Evolutionary conservation across 2,797 vertebrate species (phyloP).

Genomic region (Pygocentrus nattereri): DNA sequence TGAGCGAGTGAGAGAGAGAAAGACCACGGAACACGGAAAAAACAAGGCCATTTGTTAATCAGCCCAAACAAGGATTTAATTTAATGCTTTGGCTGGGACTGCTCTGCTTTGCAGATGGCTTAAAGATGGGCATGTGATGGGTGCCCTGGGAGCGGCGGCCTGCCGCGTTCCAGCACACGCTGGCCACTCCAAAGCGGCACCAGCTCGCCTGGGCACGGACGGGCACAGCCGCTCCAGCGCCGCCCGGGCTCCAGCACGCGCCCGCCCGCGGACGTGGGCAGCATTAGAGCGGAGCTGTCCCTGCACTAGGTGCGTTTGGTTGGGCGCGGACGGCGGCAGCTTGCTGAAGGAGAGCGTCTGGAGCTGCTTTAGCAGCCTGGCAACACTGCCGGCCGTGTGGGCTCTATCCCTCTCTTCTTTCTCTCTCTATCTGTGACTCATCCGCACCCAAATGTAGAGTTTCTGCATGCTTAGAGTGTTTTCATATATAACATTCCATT

Average conservation of each 20-base stretch:
- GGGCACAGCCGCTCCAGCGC: conserved; percentile 60
- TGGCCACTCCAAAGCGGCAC: conserved; percentile 68
- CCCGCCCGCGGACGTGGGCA: conserved; percentile 51
- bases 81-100: conserved; percentile 83
- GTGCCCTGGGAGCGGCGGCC: conserved; percentile 74
- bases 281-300: conserved; percentile 59
- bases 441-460: conserved; percentile 33
- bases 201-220: conserved; percentile 59
- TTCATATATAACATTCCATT: conserved; percentile 1
- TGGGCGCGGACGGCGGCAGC: conserved; percentile 57
- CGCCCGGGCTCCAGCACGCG: conserved; percentile 55
- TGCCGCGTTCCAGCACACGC: conserved; percentile 76
- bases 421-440: conserved; percentile 47
- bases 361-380: conserved; percentile 62
- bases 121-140: conserved; percentile 82
- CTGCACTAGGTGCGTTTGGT: conserved; percentile 50
- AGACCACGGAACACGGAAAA: conserved; percentile 73
- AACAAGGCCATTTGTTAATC: conserved; percentile 87
- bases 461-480: conserved; percentile 11
- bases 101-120: conserved; percentile 84
- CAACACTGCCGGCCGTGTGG: conserved; percentile 42
- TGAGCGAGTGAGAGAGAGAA: conserved; percentile 47
- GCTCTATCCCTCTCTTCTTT: conserved; percentile 45
- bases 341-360: conserved; percentile 58
- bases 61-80: conserved; percentile 87